These are phyloP conservation scores for Elegia similella DNA, from an alignment of 2,888 invertebrate species.

Conservation along the genomic window DNA sequence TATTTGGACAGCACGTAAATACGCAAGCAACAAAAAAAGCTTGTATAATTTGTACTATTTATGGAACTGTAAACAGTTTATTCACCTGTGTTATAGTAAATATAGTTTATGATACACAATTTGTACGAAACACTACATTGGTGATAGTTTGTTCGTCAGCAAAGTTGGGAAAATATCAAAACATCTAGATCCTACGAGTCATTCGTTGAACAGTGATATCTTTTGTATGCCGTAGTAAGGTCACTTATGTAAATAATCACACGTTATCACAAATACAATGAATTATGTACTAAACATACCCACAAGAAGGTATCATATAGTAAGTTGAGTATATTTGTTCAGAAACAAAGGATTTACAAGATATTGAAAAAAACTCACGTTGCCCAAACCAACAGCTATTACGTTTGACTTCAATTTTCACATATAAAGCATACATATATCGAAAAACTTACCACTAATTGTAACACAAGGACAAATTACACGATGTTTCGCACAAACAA, in stretches of 20 bases:
- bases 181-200: constrained; percentile 11
- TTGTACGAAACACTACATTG: not conserved
- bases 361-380: constrained; percentile 59
- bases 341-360: constrained; percentile 29
- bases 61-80: constrained; percentile 5
- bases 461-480: constrained; percentile 32
- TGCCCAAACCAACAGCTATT: constrained; percentile 46
- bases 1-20: not conserved
- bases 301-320: not conserved
- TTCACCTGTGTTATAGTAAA: constrained; percentile 1
- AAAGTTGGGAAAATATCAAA: constrained; percentile 1
- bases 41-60: not conserved
- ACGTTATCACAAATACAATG: not conserved
- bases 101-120: not conserved
- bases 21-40: not conserved
- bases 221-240: constrained; percentile 3
- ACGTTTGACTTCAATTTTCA: constrained; percentile 28
- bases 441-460: constrained; percentile 51
- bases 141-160: not conserved
- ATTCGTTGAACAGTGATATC: not conserved
- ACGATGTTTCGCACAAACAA: constrained; percentile 44
- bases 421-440: constrained; percentile 12
- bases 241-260: constrained; percentile 2
- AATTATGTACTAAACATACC: not conserved
- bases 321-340: not conserved